Base-by-base conservation (phyloP, 2,113 vertebrate species). In the Ploceus nigricollis region DNA sequence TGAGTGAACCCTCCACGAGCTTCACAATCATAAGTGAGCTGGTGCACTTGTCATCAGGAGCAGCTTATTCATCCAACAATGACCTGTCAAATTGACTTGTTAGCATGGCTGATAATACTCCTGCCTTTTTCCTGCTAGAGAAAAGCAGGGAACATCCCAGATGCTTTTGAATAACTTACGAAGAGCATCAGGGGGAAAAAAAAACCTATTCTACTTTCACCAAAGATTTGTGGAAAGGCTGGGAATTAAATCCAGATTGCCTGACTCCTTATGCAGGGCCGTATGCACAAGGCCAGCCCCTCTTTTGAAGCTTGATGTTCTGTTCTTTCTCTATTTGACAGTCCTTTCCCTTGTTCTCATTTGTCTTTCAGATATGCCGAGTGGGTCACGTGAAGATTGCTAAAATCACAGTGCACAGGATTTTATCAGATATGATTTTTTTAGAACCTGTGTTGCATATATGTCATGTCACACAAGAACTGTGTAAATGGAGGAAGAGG, bases 221-320 rank as follows among this genome's bases (percentile, higher is more conserved):
- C 5, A 0, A 87, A 90, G 94, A 83, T 95, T 93, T 97, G 94
- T 85, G 79, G 94, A 90, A 94, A 93, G 82, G 60, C 80, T 64
- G 87, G 68, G 93, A 96, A 96, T 93, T 96, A 92, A 93, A 97
- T 93, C 93, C 96, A 96, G 96, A 97, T 92, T 94, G 92, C 57
- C 71, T 28, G 54, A 37, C 54, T 86, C 75, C 93, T 78, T 71
- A n/a, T 77, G 75, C 13, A 1, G 79, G 71, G 84, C 71, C 25
- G 51, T 63, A 54, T 70, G 78, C 71, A 71, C 56, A 80, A 83
- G 85, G 87, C 39, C 94, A 90, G 37, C 87, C 93, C 37, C 51
- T 82, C 82, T 95, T 96, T 95, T 95, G 93, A 96, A 96, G 88
- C 85, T 39, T 15, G 47, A 76, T 5, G 11, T 92, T 93, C 94